Evolutionary conservation across 2,797 vertebrate genomes (phyloP), one percentile per base, ranked within the genome.

Genomic region (Tangara arthus): DNA sequence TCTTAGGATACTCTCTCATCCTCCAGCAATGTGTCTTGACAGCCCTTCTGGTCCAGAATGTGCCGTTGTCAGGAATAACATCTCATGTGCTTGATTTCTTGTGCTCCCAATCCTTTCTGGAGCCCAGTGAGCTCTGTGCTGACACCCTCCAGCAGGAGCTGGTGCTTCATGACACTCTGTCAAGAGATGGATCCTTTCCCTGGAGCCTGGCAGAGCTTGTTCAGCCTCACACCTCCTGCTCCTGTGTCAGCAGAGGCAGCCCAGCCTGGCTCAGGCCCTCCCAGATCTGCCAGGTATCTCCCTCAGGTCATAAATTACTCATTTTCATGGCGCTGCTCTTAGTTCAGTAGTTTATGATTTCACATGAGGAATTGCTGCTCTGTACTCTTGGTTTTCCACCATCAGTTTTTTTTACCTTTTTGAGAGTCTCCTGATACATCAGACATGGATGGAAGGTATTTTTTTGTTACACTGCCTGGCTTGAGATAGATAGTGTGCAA

Each of bases 11-110:
- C 19, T 55, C 53, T 75, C 71, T 79, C 73, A 84, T 79, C 37
- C 70, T 72, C 10, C 41, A 83, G 73, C 22, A 1, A 78, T 83
- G 77, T 82, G 77, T 70, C 86, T 47, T 73, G 82, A 84, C 88
- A 87, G 77, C 82, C 63, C 80, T 91, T 95, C 92, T 84, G 82
- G 39, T 84, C 77, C 77, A 23, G 52, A 86, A 24, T 35, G 85
- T 82, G 70, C 59, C 0, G 1, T 55, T 71, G 70, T 72, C 70
- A 93, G 3, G 52, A 55, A 56, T 47, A 79, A 47, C 72, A 46
- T 69, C 0, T 4, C 19, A 4, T 52, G 76, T 68, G 52, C 32
- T 76, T 65, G 12, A 35, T 41, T 79, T 42, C 59, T 57, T 28
- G 21, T 65, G 52, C 80, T 95, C 41, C 66, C 88, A 52, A 0